Evolutionary conservation across 2,888 invertebrate species (phyloP).

Genomic region (Parnassius glacialis): DNA sequence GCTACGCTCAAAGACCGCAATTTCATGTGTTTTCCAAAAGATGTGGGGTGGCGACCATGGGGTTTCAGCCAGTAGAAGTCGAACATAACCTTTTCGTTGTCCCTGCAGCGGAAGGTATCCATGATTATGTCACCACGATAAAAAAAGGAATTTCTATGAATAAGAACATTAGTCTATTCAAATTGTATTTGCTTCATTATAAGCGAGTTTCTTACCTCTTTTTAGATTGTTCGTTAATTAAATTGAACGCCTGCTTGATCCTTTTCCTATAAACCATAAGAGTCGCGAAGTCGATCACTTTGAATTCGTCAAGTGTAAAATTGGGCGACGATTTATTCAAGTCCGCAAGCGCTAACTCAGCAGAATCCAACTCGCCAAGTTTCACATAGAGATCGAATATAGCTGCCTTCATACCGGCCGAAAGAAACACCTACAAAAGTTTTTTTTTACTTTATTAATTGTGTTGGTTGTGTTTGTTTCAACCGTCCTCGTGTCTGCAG

Average conservation of each 20-base stretch:
- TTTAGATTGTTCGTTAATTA: constrained; percentile 75
- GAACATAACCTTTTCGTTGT: too few species aligned
- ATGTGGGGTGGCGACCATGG: too few species aligned
- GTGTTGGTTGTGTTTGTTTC: too few species aligned
- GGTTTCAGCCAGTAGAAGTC: too few species aligned
- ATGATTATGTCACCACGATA: too few species aligned
- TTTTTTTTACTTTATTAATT: not conserved
- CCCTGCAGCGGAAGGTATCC: too few species aligned
- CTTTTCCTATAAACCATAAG: constrained; percentile 76
- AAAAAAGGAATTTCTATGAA: too few species aligned
- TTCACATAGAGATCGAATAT: constrained; percentile 83
- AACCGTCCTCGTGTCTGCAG: too few species aligned
- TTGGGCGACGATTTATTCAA: constrained; percentile 73
- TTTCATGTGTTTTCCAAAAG: too few species aligned
- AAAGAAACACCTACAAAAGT: constrained; percentile 65
- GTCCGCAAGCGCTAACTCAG: constrained; percentile 74
- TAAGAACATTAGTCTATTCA: too few species aligned
- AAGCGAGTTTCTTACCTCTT: constrained; percentile 47
- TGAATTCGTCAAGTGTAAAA: constrained; percentile 84
- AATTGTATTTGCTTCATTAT: too few species aligned
- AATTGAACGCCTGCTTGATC: constrained; percentile 61
- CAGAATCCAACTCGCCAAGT: constrained; percentile 75
- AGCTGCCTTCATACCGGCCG: constrained; percentile 84
- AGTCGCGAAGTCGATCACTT: constrained; percentile 83
- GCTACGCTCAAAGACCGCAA: too few species aligned